A percentile compares a stretch with the other conserved stretches of the same genome.
Evolutionary conservation across 2,888 invertebrate species (phyloP).

Genomic region (Phanerotoma sp.): DNA sequence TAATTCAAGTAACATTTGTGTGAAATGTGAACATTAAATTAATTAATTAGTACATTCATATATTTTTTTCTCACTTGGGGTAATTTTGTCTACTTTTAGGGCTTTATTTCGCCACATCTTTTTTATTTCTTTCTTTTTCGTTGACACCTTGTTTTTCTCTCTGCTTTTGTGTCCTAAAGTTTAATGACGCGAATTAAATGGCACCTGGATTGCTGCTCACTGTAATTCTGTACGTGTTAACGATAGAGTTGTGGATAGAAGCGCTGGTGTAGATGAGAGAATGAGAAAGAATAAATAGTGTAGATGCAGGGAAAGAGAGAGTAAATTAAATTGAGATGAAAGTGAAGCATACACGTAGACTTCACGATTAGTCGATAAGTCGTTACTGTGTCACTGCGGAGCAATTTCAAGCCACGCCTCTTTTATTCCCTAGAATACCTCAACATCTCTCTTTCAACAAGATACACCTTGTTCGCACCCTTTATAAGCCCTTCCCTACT

Average conservation of each 20-base stretch:
- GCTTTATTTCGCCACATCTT: not conserved
- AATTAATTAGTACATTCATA: no score
- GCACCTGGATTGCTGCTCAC: not conserved
- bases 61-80: not conserved
- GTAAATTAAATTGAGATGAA: not conserved
- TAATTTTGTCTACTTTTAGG: no score
- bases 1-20: no score
- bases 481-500: conserved; percentile 10
- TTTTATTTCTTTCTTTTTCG: conserved; percentile 4
- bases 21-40: no score
- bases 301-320: no score
- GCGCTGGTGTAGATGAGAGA: not conserved
- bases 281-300: not conserved
- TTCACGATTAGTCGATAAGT: conserved; percentile 15
- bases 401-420: conserved; percentile 8
- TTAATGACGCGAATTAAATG: conserved; percentile 8
- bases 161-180: not conserved
- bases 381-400: conserved; percentile 8
- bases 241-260: not conserved
- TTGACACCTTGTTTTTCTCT: not conserved
- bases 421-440: not conserved
- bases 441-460: not conserved
- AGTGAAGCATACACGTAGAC: not conserved
- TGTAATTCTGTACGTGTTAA: conserved; percentile 6
- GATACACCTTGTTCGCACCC: not conserved